Evolutionary conservation across 2,797 vertebrate genomes (phyloP), one percentile per base, ranked within the genome.

Genomic region (Syngnathus rostellatus): DNA sequence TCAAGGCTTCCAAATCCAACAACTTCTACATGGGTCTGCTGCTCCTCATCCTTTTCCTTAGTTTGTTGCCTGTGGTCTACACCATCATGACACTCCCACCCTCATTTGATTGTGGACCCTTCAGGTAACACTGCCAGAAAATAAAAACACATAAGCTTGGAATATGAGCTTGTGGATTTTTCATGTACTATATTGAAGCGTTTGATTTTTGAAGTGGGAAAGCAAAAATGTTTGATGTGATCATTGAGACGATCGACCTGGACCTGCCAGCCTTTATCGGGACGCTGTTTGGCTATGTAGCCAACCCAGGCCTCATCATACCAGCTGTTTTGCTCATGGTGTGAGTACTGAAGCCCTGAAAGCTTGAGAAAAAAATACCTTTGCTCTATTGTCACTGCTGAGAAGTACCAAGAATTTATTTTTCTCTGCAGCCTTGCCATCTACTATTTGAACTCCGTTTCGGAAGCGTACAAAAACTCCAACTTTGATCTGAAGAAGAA

Each of bases 21-120:
- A 99, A 98, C 88, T 99, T 99, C 89, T 99, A 99, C 88, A 99
- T 98, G 95, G 96, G 95, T 21, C 89, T 99, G 25, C 84, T 99
- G 77, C 90, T 99, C 68, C 87, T 99, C 77, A 95, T 99, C 85
- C 93, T 99, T 41, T 98, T 99, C 84, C 92, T 99, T 77, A 99
- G 97, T 69, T 91, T 99, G 12, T 80, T 99, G 58, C 97, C 97
- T 0, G 96, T 98, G 48, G 94, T 97, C 83, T 99, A 95, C 85
- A 97, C 96, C 78, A 93, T 99, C 83, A 98, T 99, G 96, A 93
- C 94, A 7, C 86, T 99, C 68, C 94, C 96, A 0, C 97, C 97
- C 1, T 99, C 97, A 6, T 99, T 97, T 61, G 97, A 99, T 85
- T 99, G 97, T 0, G 97, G 97, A 60, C 97, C 96, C 0, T 99